A percentile compares a stretch with the other conserved stretches of the same genome.
Evolutionary conservation across 2,888 invertebrate species (phyloP).

Genomic region (Tinea semifulvella): DNA sequence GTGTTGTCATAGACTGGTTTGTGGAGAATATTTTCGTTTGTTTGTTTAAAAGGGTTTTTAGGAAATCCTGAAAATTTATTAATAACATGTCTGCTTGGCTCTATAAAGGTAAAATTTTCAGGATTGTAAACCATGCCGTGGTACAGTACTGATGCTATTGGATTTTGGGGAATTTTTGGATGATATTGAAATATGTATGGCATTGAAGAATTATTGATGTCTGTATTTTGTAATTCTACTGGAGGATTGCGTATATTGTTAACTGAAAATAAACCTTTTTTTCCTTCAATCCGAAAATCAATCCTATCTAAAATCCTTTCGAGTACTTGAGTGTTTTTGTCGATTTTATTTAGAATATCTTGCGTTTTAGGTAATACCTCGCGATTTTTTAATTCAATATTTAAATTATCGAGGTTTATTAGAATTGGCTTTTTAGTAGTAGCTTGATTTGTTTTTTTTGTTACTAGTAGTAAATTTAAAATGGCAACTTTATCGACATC

Average conservation of each 20-base stretch:
- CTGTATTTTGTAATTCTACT: neutral
- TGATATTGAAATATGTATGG: neutral
- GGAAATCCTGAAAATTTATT: neutral
- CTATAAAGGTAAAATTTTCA: neutral
- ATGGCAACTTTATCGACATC: too few relatives aligned
- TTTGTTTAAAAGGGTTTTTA: too few relatives aligned
- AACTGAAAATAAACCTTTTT: neutral
- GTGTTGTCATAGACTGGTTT: too few relatives aligned
- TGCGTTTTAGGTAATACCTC: conserved; percentile 27
- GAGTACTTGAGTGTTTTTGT: conserved; percentile 40
- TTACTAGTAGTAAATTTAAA: too few relatives aligned
- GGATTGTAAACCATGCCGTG: conserved; percentile 1
- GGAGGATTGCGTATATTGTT: neutral
- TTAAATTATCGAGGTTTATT: too few relatives aligned
- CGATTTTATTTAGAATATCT: conserved; percentile 42
- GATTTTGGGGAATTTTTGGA: neutral
- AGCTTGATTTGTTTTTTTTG: too few relatives aligned
- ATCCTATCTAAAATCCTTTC: conserved; percentile 38
- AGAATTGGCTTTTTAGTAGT: too few relatives aligned
- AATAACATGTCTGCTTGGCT: neutral
- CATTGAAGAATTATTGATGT: neutral
- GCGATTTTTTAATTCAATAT: too few relatives aligned
- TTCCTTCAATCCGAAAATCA: conserved; percentile 15
- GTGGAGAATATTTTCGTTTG: too few relatives aligned
- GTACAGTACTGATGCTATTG: neutral